Conservation (phyloP, 1,140 invertebrate genomes). For the Danaus plexippus region DNA sequence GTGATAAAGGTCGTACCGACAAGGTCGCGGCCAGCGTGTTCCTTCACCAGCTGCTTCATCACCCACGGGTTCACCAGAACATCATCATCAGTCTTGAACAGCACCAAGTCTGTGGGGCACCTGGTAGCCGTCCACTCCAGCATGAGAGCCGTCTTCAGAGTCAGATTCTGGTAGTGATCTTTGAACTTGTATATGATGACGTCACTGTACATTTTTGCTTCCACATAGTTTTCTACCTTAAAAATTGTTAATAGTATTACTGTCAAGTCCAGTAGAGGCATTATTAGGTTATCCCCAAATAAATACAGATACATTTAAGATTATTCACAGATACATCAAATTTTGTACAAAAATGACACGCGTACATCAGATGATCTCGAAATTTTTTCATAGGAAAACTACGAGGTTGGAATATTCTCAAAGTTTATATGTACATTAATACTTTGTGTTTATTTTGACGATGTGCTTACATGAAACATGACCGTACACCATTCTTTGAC, state of each 20-base stretch:
- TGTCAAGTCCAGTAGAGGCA: too few species aligned
- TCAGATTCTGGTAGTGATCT: slow-evolving; percentile 86
- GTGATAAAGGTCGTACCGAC: slow-evolving; percentile 36
- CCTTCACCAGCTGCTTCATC: slow-evolving; percentile 74
- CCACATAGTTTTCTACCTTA: slow-evolving; percentile 48
- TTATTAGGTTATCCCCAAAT: too few species aligned
- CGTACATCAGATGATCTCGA: too few species aligned
- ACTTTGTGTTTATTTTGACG: too few species aligned
- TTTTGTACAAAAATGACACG: too few species aligned
- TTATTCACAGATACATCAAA: too few species aligned
- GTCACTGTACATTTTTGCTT: slow-evolving; percentile 50
- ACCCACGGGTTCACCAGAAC: slow-evolving; percentile 79
- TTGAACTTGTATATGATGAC: slow-evolving; percentile 75
- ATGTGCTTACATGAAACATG: too few species aligned
- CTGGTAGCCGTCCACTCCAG: slow-evolving; percentile 80
- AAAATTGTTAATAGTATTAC: neutral
- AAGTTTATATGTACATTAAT: too few species aligned
- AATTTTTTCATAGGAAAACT: too few species aligned
- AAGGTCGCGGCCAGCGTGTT: slow-evolving; percentile 34
- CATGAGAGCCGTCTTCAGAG: slow-evolving; percentile 84
- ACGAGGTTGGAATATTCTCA: too few species aligned
- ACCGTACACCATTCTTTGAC: too few species aligned
- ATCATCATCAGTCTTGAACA: slow-evolving; percentile 84
- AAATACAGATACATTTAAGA: too few species aligned
- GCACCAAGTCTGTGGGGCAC: slow-evolving; percentile 75